Evolutionary conservation across 1,140 invertebrate species (phyloP).

Genomic region (Pemphigus obesinymphae): DNA sequence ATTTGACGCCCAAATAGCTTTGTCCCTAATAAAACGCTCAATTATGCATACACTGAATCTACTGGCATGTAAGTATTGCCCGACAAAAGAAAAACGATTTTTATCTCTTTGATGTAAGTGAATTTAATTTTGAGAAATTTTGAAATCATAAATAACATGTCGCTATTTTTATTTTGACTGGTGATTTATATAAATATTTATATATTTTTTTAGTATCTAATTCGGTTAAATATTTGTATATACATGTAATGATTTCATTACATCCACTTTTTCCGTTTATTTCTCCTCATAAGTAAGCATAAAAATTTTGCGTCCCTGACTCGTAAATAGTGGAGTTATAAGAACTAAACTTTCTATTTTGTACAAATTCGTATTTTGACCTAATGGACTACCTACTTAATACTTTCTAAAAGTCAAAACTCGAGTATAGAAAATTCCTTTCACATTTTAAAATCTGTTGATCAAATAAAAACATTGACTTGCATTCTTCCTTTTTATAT

Average conservation of each 20-base stretch:
- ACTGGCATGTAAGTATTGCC: too few relatives aligned
- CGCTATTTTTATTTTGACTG: neutral
- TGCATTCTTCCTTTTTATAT: neutral
- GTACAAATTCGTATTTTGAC: neutral
- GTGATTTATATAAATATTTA: neutral
- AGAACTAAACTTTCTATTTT: neutral
- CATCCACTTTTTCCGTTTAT: slow-evolving; percentile 20
- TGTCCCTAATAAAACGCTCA: neutral
- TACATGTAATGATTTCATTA: slow-evolving; percentile 5
- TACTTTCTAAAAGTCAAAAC: slow-evolving; percentile 8
- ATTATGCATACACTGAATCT: slow-evolving; percentile 14
- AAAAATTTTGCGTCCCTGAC: neutral
- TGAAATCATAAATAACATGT: neutral
- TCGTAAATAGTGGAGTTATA: slow-evolving; percentile 30
- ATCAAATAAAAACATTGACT: neutral
- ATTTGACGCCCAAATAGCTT: slow-evolving; percentile 42
- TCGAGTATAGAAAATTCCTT: neutral
- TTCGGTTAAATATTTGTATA: neutral
- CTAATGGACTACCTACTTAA: neutral
- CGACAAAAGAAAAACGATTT: too few relatives aligned
- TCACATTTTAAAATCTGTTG: neutral
- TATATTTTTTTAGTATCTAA: neutral
- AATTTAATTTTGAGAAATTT: neutral
- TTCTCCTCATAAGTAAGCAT: slow-evolving; percentile 13
- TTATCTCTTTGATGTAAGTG: too few relatives aligned